These are phyloP conservation scores for Archaeoteleia sp. DNA, from an alignment of 2,888 invertebrate species.

Conservation along the genomic window DNA sequence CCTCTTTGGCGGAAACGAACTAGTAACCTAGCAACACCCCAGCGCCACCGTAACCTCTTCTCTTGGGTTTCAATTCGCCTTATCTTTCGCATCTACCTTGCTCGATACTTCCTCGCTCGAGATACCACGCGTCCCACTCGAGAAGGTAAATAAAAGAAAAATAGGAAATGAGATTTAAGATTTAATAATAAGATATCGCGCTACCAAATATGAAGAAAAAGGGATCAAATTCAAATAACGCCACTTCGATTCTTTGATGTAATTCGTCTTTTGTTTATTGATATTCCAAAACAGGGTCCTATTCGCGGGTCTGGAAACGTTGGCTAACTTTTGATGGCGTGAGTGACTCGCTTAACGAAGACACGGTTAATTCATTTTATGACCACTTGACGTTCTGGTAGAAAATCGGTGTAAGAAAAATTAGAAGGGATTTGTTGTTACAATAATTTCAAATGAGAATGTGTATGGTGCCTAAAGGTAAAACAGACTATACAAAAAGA, in stretches of 20 bases:
- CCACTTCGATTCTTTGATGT: conserved; percentile 19
- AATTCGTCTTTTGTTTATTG: conserved; percentile 15
- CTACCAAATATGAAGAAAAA: conserved; percentile 22
- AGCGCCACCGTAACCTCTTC: conserved; percentile 62
- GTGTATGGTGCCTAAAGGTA: too few relatives aligned
- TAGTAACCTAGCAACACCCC: conserved; percentile 74
- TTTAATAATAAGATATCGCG: conserved; percentile 41
- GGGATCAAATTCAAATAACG: neutral
- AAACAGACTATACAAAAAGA: too few relatives aligned
- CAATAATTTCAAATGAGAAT: too few relatives aligned
- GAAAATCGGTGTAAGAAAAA: too few relatives aligned
- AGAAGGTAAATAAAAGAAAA: conserved; percentile 48
- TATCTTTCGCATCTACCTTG: conserved; percentile 69
- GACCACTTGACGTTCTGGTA: too few relatives aligned
- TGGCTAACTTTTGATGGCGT: too few relatives aligned
- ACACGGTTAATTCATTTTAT: too few relatives aligned
- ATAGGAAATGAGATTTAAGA: conserved; percentile 48
- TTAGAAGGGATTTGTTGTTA: too few relatives aligned
- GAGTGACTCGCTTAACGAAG: too few relatives aligned
- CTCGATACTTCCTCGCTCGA: conserved; percentile 43
- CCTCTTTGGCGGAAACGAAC: conserved; percentile 60
- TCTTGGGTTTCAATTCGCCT: conserved; percentile 68
- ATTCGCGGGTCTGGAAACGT: too few relatives aligned
- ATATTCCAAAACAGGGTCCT: too few relatives aligned
- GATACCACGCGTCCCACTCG: conserved; percentile 42